Evolutionary conservation across 2,113 vertebrate genomes (phyloP).

Genomic region (Spea multiplicata): DNA sequence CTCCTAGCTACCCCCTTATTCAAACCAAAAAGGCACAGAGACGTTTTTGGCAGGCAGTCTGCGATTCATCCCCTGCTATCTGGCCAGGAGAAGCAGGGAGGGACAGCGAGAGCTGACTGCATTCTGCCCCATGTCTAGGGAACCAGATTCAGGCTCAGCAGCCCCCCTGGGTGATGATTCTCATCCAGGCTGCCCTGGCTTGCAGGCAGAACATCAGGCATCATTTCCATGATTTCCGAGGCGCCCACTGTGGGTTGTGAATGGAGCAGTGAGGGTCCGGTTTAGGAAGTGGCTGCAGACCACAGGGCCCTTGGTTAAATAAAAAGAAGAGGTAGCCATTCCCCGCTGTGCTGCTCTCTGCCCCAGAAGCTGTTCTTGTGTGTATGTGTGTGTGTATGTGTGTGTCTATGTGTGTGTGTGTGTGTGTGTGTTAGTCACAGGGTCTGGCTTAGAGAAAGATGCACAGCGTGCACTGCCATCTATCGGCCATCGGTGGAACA

Average conservation of each 20-base stretch:
- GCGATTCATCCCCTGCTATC: conserved; percentile 34
- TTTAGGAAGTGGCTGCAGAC: conserved; percentile 22
- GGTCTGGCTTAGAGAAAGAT: background rate
- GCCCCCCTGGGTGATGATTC: background rate
- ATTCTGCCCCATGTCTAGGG: conserved; percentile 26
- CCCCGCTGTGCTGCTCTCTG: conserved; percentile 26
- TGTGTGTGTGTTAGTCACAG: background rate
- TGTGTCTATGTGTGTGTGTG: background rate
- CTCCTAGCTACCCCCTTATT: conserved; percentile 77
- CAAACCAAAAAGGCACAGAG: conserved; percentile 62
- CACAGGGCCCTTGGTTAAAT: conserved; percentile 10
- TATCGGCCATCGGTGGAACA: conserved; percentile 24
- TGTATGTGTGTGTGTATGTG: background rate
- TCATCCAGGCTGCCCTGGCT: conserved; percentile 9
- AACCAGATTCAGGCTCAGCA: background rate
- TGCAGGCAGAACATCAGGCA: background rate
- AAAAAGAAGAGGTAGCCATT: conserved; percentile 33
- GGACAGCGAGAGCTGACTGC: conserved; percentile 6
- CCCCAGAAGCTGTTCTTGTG: background rate
- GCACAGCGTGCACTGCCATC: conserved; percentile 42
- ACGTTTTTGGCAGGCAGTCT: conserved; percentile 37
- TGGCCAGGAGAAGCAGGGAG: conserved; percentile 28
- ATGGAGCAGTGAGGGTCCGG: conserved; percentile 35
- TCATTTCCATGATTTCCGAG: conserved; percentile 33
- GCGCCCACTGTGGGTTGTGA: conserved; percentile 30